Evolutionary conservation across 2,113 vertebrate genomes (phyloP).

Genomic region (Dasyprocta punctata): DNA sequence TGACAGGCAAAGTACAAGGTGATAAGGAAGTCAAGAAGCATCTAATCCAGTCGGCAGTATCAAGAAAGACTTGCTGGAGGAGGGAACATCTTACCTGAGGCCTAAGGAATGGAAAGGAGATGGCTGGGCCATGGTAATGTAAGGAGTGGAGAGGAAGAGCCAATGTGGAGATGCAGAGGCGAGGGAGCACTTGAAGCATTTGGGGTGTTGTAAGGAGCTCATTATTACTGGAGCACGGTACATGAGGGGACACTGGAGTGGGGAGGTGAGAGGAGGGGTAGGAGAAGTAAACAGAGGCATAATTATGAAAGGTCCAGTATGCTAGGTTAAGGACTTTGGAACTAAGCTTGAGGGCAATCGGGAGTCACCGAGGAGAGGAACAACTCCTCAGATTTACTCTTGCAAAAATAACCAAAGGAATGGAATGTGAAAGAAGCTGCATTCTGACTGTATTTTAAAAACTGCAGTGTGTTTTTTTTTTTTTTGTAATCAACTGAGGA

Average conservation of each 20-base stretch:
- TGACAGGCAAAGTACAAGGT: background rate
- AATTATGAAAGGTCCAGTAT: background rate
- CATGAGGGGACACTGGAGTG: background rate
- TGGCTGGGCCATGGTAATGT: background rate
- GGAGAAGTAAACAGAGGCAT: background rate
- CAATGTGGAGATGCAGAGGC: background rate
- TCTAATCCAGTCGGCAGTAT: background rate
- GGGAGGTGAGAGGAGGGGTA: background rate
- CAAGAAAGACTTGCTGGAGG: slow-evolving; percentile 37
- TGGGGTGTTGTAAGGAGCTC: background rate
- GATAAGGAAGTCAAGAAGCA: background rate
- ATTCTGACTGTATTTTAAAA: background rate
- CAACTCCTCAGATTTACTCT: background rate
- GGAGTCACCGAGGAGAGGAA: background rate
- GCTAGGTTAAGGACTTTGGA: background rate
- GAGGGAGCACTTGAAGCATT: too few species aligned
- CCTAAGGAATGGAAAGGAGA: background rate
- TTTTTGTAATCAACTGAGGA: background rate
- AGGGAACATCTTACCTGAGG: background rate
- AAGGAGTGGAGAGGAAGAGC: background rate
- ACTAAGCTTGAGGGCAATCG: background rate
- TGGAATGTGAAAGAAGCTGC: background rate
- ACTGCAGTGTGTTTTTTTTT: background rate
- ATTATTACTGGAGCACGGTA: background rate
- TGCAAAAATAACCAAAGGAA: background rate